A percentile compares a stretch with the other conserved stretches of the same genome.
phyloP scores from a whole-genome alignment of 2,888 invertebrate species.

The Hirtodrosophila cameraria region DNA sequence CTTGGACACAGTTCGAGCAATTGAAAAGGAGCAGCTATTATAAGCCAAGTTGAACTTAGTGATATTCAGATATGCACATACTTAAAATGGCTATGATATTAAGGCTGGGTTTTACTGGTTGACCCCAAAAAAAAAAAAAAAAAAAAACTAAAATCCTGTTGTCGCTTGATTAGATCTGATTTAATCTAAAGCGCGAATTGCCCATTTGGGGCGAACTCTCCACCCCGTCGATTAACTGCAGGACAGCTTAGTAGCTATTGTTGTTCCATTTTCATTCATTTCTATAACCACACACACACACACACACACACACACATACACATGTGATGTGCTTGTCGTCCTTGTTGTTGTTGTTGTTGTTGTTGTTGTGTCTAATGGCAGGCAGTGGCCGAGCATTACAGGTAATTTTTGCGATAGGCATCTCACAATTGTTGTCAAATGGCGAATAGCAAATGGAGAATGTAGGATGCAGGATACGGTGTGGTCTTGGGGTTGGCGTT shows the following conservation, averaged over 20 bases:
- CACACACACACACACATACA: constrained; percentile 12
- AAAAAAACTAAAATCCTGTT: constrained; percentile 13
- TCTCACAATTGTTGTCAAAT: constrained; percentile 65
- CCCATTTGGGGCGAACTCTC: constrained; percentile 40
- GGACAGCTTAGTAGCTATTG: constrained; percentile 31
- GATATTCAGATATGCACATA: constrained; percentile 1
- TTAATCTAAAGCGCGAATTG: constrained; percentile 61
- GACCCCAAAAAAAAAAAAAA: constrained; percentile 18
- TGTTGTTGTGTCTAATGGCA: constrained; percentile 40
- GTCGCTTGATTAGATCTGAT: constrained; percentile 41
- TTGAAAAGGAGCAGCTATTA: no score
- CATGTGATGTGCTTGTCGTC: constrained; percentile 11
- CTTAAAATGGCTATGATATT: constrained; percentile 1
- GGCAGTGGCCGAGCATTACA: constrained; percentile 53
- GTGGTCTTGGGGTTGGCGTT: neutral
- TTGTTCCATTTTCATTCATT: constrained; percentile 4
- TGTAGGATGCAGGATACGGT: no score
- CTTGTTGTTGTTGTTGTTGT: constrained; percentile 8
- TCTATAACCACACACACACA: constrained; percentile 32
- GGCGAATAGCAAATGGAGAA: constrained; percentile 11
- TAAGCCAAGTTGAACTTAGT: neutral
- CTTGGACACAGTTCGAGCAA: no score
- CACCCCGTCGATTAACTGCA: neutral
- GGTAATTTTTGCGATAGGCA: constrained; percentile 72
- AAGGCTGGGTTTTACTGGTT: constrained; percentile 38